phyloP scores from a whole-genome alignment of 2,888 invertebrate genomes.

The Notocelia uddmanniana region DNA sequence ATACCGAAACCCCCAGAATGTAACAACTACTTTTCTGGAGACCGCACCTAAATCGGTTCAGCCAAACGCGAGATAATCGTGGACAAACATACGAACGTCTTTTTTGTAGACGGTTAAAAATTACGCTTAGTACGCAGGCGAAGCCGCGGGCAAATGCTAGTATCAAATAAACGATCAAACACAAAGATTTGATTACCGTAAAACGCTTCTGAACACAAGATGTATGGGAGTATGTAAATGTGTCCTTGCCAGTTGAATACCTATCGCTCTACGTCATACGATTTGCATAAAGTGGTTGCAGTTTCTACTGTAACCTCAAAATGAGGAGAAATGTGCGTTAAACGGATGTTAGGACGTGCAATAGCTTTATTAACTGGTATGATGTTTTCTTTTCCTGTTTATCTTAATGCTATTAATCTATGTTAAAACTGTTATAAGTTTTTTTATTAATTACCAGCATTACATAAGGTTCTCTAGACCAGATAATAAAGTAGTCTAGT shows the following conservation, averaged over 20 bases:
- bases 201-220: constrained; percentile 4
- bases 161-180: not conserved
- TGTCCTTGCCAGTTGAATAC: constrained; percentile 65
- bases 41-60: too few relatives aligned
- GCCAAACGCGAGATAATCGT: too few relatives aligned
- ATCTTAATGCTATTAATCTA: not conserved
- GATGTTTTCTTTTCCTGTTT: not conserved
- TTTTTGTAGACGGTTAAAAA: too few relatives aligned
- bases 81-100: too few relatives aligned
- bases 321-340: constrained; percentile 56
- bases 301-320: constrained; percentile 59
- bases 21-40: too few relatives aligned
- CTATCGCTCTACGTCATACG: constrained; percentile 56
- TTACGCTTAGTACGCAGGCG: too few relatives aligned
- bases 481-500: too few relatives aligned
- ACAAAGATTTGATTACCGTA: not conserved
- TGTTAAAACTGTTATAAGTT: too few relatives aligned
- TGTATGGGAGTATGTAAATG: constrained; percentile 46
- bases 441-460: too few relatives aligned
- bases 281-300: constrained; percentile 58
- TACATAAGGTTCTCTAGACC: too few relatives aligned
- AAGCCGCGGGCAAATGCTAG: too few relatives aligned
- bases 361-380: not conserved
- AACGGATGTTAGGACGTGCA: not conserved
- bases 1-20: too few relatives aligned